Evolutionary conservation across 2,888 invertebrate species (phyloP), one percentile per base, ranked within the genome.

Genomic region (Coenonympha arcania): DNA sequence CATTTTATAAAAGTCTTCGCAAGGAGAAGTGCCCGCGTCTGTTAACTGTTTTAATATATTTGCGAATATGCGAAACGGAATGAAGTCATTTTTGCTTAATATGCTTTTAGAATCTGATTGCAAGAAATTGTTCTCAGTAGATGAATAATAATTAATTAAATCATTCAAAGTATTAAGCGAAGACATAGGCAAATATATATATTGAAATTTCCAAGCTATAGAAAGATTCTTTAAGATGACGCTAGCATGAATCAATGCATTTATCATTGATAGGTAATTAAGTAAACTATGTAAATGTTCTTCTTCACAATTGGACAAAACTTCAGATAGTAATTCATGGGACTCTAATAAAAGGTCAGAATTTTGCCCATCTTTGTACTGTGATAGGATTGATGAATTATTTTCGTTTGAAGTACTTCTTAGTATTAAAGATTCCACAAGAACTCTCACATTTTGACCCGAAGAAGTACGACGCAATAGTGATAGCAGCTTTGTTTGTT

Each of bases 181-280:
- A 1, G 80, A 75, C 68, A 85, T 77, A 1, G 83, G 79, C 52
- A 86, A 66, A 66, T 73, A 83, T 59, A 86, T 71, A 46, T 86
- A 86, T 54, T 83, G 79, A 55, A 82, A 86, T 59, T 84, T 86
- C 85, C 85, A 86, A 39, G 71, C 74, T 9, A 79, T 65, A 26
- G 83, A 73, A 42, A 85, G 64, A 59, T 85, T 82, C 58, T 79
- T 83, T 16, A 83, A 66, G 46, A 76, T 67, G 31, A 78, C 64
- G 56, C 72, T 75, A 20, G 73, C 63, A 60, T 81, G 78, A 43
- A 79, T 65, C 39, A 86, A 65, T 34, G 76, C 68, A 59, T 76
- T 79, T 28, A 86, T 57, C 45, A 76, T 60, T 19, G 72, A 69
- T 52, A 83, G 60, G 52, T 70, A 66, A 54, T 65, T 70, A 3